Base-by-base conservation (phyloP, 1,140 invertebrate species). In the Formica exsecta region DNA sequence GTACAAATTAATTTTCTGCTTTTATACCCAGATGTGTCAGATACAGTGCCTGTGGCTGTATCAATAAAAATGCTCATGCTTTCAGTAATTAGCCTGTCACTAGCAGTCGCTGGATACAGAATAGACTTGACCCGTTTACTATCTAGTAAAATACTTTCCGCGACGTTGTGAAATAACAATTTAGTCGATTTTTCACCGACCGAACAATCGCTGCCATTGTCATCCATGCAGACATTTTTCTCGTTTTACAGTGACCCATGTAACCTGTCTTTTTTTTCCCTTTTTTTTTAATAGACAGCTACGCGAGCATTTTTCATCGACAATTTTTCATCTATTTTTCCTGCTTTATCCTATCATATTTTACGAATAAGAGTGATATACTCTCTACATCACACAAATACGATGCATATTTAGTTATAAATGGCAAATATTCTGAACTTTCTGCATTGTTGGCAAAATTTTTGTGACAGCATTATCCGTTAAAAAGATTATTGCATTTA, bases 61-160 rank as follows among this genome's bases (percentile, higher is more conserved):
- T 83, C 79, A 83, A 83, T 83, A 83, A 83, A 83, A 83, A 83
- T 83, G 62, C 79, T 62, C 79, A 73, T 83, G 79, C 79, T 83
- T 74, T 32, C 79, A 74, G 68, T 83, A 83, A 83, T 83, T 73
- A 83, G 79, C 16, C 79, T 83, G 79, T 83, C 79, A 83, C 38
- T 61, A 48, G n/a, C 79, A 83, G 68, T 48, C 25, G 68, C 38
- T n/a, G 54, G 51, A 1, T n/a, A 59, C 38, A 48, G 79, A 61
- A 83, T 83, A 83, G 79, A 83, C 79, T 83, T 74, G 79, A 83
- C 38, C 54, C 79, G 79, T 74, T 83, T 48, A 57, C 77, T 80
- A 83, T 83, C 68, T 83, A 74, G 25, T 73, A 48, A 74, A 74
- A 83, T 83, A 83, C 68, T 54, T 73, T 74, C 38, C 38, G 79